Evolutionary conservation across 2,113 vertebrate species (phyloP), one percentile per base, ranked within the genome.

Genomic region (Pterocles orientalis): DNA sequence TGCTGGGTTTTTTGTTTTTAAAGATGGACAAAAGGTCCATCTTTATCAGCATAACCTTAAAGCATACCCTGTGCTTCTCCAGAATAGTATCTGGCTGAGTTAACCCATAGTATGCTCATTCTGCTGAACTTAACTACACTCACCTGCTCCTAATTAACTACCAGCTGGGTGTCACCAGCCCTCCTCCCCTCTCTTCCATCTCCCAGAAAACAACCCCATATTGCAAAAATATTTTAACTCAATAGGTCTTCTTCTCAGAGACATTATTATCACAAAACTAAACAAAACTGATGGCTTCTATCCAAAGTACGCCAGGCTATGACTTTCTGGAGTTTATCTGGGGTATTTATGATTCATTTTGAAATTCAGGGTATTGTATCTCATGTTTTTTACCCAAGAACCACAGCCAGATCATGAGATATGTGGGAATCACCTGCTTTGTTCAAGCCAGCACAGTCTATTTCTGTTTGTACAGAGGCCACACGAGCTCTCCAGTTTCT

Each of bases 1-100:
- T 2, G 0, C 19, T 45, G 51, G 9, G 7, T 2, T 3, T 53
- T 31, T 50, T 17, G 43, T 6, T 12, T 7, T 39, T 36, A 3
- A 82, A 57, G 15, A 34, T 10, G 64, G 14, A 36, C 53, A 61
- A 18, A 19, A 34, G 20, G 34, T 51, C 57, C 21, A 33, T 50
- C 25, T 61, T 75, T 65, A 56, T 14, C 65, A 79, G 56, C 75
- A 90, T 7, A 11, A 56, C 20, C 31, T 17, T 17, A n/a, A 5
- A 78, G 31, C 28, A 78, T 7, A 70, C 31, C 14, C 10, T 72
- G 41, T 83, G 9, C 26, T 62, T 65, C 43, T 70, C 56, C 50
- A 75, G 10, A 50, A 26, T 2, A 85, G 10, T 15, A 21, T 34
- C 17, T 45, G 41, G 23, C 72, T 34, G 62, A 75, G 29, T 48